phyloP scores from a whole-genome alignment of 2,113 vertebrate genomes.

The Microcebus griseorufus region DNA sequence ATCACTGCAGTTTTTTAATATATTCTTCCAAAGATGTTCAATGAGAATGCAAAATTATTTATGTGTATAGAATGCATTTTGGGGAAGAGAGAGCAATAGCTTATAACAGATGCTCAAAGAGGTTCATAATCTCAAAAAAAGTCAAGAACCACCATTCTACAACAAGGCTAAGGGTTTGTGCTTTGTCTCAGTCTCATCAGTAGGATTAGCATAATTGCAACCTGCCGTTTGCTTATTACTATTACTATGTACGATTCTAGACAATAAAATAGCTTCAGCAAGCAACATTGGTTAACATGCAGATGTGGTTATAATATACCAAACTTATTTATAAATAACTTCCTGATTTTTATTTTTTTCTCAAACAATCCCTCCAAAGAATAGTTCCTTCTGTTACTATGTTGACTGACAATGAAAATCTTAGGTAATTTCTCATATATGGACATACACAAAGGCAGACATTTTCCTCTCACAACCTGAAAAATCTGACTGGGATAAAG shows the following conservation, averaged over 20 bases:
- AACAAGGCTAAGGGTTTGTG: not conserved
- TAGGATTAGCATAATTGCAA: constrained; percentile 31
- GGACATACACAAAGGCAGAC: too few relatives aligned
- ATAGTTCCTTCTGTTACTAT: too few relatives aligned
- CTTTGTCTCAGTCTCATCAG: not conserved
- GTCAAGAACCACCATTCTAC: not conserved
- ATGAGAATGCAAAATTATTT: constrained; percentile 4
- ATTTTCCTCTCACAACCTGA: too few relatives aligned
- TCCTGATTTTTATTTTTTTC: constrained; percentile 13
- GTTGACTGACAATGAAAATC: too few relatives aligned
- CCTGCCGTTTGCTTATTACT: not conserved
- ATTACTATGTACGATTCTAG: constrained; percentile 24
- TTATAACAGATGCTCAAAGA: constrained; percentile 26
- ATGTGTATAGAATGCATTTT: not conserved
- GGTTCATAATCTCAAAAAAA: constrained; percentile 33
- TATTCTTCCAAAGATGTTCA: not conserved
- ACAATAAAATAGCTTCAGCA: constrained; percentile 39
- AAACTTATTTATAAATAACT: constrained; percentile 66
- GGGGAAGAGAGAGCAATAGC: not conserved
- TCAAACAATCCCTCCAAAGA: too few relatives aligned
- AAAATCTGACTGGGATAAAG: not conserved
- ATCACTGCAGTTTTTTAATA: not conserved
- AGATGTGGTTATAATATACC: constrained; percentile 56
- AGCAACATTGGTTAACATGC: constrained; percentile 4
- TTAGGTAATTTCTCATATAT: too few relatives aligned